Base-by-base conservation (phyloP, 2,888 invertebrate genomes). In the Hylaea fasciaria region DNA sequence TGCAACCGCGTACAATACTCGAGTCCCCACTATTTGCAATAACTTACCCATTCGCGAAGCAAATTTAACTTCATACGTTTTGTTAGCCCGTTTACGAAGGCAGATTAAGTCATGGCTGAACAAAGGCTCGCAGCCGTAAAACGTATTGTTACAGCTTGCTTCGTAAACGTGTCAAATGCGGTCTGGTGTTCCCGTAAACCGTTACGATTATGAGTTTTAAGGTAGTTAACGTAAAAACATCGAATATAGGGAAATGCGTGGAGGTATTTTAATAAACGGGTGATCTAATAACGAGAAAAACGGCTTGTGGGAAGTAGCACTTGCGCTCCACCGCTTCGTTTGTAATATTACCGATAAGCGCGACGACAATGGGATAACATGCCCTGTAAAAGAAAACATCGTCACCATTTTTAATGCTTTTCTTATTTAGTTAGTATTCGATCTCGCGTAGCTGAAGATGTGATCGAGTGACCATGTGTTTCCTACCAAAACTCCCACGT, bases 111-210 rank as follows among this genome's bases (percentile, higher is more conserved):
- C 66, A 65, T 64, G 63, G 55, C 62, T 61, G 64, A 68, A 65
- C 66, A 69, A 53, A 70, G 61, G 60, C 67, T 69, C 57, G 37
- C 49, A 64, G 66, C 54, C 45, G 69, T 78, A 73, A 78, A 74
- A 70, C 70, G 71, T 50, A 70, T 69, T 77, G 72, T 78, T 78
- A 79, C 78, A 72, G 71, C 74, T 73, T 65, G 64, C 69, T 72
- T 64, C 49, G 72, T 69, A 60, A 78, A 77, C 66, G 62, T 60
- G 59, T 66, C 64, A 61, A 70, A 70, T 73, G 73, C 65, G 66
- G 61, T 58, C 59, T 57, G 63, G 17, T 43, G 5, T 2, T 53
- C 56, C 46, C 3, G 14, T 13, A 59, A 63, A 17, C 22, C 43
- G 55, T 55, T 70, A 55, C 7, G 43, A 57, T 46, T 32, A 58